Conservation (phyloP, 2,888 invertebrate genomes). For the Malthinus flaveolus region DNA sequence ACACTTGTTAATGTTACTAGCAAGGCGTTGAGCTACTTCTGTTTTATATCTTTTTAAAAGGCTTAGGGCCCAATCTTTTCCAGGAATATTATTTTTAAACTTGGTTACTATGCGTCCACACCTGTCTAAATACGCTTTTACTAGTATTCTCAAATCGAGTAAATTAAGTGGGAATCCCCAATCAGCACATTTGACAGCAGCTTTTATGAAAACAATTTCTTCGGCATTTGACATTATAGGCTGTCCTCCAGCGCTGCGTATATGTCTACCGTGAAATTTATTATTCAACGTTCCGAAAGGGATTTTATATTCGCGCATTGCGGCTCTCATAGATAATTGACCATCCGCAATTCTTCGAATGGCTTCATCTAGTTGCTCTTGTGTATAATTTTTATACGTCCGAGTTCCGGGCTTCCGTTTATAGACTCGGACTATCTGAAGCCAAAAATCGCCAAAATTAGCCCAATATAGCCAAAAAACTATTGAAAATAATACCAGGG, state of each 20-base stretch:
- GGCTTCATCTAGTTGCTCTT: neutral
- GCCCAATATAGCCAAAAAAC: too few relatives aligned
- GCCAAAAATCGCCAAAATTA: too few relatives aligned
- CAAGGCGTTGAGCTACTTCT: neutral
- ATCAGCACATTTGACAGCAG: neutral
- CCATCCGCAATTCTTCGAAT: conserved; percentile 21
- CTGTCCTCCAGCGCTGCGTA: neutral
- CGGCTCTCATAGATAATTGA: neutral
- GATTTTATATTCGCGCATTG: neutral
- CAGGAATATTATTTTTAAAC: neutral
- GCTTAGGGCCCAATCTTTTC: neutral
- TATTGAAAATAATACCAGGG: too few relatives aligned
- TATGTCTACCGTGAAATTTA: neutral
- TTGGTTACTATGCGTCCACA: neutral
- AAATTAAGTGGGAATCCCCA: neutral
- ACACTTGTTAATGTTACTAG: neutral
- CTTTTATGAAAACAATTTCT: neutral
- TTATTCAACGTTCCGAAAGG: neutral
- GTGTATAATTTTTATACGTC: neutral
- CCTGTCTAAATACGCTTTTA: neutral
- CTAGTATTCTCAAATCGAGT: neutral
- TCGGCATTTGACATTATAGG: neutral
- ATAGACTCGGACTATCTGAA: neutral
- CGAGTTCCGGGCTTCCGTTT: neutral
- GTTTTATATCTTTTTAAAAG: neutral